Conservation (phyloP, 2,113 vertebrate genomes). For the Nannospalax galili region DNA sequence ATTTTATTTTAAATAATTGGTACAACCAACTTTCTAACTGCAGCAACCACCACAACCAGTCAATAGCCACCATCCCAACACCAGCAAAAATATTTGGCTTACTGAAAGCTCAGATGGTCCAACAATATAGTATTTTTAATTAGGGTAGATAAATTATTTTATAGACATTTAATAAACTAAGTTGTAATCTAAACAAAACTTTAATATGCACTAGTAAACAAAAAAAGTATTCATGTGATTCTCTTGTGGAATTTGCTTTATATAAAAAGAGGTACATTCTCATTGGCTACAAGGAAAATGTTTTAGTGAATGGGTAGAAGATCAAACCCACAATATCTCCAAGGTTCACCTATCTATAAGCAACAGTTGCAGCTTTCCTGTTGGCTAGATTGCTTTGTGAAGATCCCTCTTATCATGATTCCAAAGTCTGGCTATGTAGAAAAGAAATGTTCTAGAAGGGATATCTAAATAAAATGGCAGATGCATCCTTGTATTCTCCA, state of each 20-base stretch:
- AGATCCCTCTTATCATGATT: background rate
- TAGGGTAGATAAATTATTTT: background rate
- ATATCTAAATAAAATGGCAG: background rate
- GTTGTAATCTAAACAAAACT: background rate
- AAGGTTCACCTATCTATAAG: background rate
- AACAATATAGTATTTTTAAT: background rate
- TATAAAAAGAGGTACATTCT: background rate
- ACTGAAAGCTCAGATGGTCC: background rate
- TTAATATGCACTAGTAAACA: background rate
- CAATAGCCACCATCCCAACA: background rate
- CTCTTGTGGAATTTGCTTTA: background rate
- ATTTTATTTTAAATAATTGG: background rate
- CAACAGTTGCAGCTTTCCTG: background rate
- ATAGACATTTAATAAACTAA: background rate
- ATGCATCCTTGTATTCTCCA: background rate
- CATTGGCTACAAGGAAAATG: background rate
- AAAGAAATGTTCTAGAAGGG: background rate
- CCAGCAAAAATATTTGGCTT: background rate
- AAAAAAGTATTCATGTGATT: background rate
- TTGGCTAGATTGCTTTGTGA: background rate
- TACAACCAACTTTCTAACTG: rapidly evolving
- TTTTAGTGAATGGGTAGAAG: background rate
- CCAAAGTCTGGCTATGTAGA: background rate
- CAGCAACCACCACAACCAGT: background rate
- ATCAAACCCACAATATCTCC: background rate